Conservation (phyloP, 2,113 vertebrate genomes). For the Stegastes partitus region DNA sequence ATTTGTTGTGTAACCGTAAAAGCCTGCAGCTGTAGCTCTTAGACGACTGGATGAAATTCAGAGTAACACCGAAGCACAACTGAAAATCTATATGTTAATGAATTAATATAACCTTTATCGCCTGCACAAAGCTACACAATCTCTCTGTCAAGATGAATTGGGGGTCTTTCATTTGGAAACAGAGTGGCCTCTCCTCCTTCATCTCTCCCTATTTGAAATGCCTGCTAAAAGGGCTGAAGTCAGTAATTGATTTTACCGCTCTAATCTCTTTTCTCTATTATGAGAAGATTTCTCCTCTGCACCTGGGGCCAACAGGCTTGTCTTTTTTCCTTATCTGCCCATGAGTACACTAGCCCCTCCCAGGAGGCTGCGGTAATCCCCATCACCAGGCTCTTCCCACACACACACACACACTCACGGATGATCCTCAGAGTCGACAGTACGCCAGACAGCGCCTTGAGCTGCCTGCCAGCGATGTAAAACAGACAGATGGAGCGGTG, state of each 20-base stretch:
- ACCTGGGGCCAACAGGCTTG: conserved; percentile 67
- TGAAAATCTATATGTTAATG: conserved; percentile 15
- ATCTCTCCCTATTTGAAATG: conserved; percentile 30
- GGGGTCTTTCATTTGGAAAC: conserved; percentile 20
- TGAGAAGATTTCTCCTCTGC: conserved; percentile 56
- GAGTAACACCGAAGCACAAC: background rate
- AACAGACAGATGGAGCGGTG: conserved; percentile 59
- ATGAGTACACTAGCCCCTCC: conserved; percentile 33
- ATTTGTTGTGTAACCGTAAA: conserved; percentile 2
- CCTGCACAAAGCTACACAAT: conserved; percentile 6
- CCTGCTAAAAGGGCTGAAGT: conserved; percentile 29
- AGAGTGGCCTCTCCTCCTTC: background rate
- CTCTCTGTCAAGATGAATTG: conserved; percentile 4
- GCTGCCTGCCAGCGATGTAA: conserved; percentile 63
- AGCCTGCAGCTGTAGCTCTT: background rate
- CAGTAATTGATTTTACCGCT: conserved; percentile 65
- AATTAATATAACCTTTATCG: conserved; percentile 27
- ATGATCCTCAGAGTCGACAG: conserved; percentile 35
- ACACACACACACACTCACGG: background rate
- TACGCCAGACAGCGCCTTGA: conserved; percentile 67
- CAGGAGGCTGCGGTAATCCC: conserved; percentile 56
- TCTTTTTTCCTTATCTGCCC: conserved; percentile 55
- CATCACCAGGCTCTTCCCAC: conserved; percentile 34
- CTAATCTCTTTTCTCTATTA: conserved; percentile 64
- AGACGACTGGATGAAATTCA: background rate